Percentiles rank a stretch among this genome's conserved stretches.
Evolutionary conservation across 2,888 invertebrate genomes (phyloP).

Genomic region (Epistrophella euchroma): DNA sequence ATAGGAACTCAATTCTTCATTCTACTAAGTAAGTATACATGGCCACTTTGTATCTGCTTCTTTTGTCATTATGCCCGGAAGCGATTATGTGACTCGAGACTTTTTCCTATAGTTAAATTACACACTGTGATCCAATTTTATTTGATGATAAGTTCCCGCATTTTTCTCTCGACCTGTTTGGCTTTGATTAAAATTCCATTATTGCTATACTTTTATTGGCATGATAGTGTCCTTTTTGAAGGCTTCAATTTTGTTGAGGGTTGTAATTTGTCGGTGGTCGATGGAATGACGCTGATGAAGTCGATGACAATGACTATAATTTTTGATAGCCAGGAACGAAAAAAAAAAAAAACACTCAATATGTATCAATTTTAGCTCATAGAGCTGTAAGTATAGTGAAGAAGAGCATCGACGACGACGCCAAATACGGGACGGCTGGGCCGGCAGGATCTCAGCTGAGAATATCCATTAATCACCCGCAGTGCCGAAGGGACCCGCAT

Average conservation of each 20-base stretch:
- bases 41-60: background rate
- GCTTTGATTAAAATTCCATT: constrained; percentile 64
- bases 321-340: constrained; percentile 14
- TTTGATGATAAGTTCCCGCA: constrained; percentile 26
- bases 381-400: background rate
- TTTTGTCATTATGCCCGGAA: background rate
- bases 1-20: background rate
- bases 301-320: constrained; percentile 50
- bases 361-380: constrained; percentile 43
- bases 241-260: background rate
- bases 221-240: constrained; percentile 56
- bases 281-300: constrained; percentile 37
- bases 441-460: constrained; percentile 65
- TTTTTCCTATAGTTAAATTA: constrained; percentile 10
- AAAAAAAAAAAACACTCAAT: constrained; percentile 56
- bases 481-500: constrained; percentile 74
- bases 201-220: constrained; percentile 55
- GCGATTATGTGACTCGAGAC: constrained; percentile 9
- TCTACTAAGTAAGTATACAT: background rate
- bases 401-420: background rate
- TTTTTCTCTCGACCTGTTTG: constrained; percentile 24
- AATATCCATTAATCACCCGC: constrained; percentile 77
- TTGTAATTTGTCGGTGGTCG: constrained; percentile 24
- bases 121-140: constrained; percentile 33
- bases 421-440: background rate